Conservation (phyloP, 2,113 vertebrate genomes). For the Python bivittatus region DNA sequence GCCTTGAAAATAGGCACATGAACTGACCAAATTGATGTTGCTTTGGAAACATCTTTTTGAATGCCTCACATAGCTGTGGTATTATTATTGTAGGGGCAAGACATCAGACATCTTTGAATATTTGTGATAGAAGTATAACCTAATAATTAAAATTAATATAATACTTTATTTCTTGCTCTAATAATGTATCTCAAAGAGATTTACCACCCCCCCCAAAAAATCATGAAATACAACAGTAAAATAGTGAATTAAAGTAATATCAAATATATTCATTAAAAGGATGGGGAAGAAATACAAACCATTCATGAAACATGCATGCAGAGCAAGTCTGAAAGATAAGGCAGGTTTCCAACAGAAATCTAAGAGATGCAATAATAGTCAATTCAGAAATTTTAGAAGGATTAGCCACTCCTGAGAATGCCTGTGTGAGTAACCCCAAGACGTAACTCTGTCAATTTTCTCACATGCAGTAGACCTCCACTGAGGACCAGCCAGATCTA, state of each 20-base stretch:
- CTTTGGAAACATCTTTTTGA: not conserved
- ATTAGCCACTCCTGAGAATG: not conserved
- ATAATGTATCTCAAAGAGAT: not conserved
- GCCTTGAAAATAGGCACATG: not conserved
- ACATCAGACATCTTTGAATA: not conserved
- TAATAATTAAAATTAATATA: not conserved
- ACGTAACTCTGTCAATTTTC: not conserved
- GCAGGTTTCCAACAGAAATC: not conserved
- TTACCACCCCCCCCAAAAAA: not conserved
- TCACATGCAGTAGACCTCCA: not conserved
- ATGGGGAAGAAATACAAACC: not conserved
- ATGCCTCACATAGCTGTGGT: not conserved
- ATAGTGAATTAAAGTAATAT: not conserved
- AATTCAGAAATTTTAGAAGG: not conserved
- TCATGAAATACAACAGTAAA: not conserved
- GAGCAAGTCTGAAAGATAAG: not conserved
- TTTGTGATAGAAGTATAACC: not conserved
- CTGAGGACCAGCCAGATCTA: not conserved
- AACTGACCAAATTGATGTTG: not conserved
- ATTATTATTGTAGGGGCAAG: not conserved
- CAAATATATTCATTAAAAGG: not conserved
- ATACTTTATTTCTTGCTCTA: not conserved
- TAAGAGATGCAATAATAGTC: not conserved
- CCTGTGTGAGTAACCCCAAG: not conserved
- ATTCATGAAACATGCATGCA: not conserved